These are phyloP conservation scores for Bos indicus DNA, from an alignment of 2,113 vertebrate species.

Conservation along the genomic window DNA sequence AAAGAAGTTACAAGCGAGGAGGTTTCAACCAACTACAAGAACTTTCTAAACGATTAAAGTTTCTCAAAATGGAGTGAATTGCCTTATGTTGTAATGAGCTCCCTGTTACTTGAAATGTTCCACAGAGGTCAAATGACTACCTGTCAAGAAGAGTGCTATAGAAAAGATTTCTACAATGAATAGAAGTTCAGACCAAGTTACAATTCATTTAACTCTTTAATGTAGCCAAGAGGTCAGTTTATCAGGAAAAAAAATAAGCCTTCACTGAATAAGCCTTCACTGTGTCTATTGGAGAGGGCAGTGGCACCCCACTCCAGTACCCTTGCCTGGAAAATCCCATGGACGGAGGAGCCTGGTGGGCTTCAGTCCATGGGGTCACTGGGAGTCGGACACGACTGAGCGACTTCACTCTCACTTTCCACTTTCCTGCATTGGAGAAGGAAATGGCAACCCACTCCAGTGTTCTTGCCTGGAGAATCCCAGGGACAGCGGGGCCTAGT, in stretches of 20 bases:
- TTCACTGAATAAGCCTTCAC: not conserved
- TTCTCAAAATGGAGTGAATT: not conserved
- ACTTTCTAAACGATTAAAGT: constrained; percentile 25
- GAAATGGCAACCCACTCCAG: too few species aligned
- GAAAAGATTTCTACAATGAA: not conserved
- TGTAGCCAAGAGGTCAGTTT: not conserved
- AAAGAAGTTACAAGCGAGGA: not conserved
- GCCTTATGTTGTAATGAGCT: not conserved
- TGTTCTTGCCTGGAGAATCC: too few species aligned
- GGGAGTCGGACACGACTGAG: too few species aligned
- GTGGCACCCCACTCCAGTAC: too few species aligned
- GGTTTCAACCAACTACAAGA: not conserved
- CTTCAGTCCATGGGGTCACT: too few species aligned
- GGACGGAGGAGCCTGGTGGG: too few species aligned
- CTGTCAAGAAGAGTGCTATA: not conserved
- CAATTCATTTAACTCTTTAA: not conserved
- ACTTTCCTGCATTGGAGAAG: too few species aligned
- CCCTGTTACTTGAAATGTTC: not conserved
- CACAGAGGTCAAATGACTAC: not conserved
- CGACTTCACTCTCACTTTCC: too few species aligned
- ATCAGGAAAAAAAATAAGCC: not conserved
- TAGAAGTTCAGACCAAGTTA: not conserved
- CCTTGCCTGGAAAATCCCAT: too few species aligned
- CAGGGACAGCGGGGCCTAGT: too few species aligned
- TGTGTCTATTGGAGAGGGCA: too few species aligned